Evolutionary conservation across 2,888 invertebrate species (phyloP), one percentile per base, ranked within the genome.

Genomic region (Leucozona laternaria): DNA sequence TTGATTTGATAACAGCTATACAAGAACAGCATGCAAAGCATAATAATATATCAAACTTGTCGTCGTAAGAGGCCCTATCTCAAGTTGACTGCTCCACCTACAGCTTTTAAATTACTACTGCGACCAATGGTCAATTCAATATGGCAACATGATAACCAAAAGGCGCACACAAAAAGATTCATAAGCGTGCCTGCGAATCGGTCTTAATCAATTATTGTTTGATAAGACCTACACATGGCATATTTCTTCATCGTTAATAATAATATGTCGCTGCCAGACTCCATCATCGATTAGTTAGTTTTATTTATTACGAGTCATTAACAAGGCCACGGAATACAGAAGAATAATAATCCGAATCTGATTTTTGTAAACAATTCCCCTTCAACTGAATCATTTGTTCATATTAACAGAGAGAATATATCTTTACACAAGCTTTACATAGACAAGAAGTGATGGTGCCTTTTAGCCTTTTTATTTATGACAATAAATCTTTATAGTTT

Each of bases 171-270:
- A 60, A 20, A 64, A 71, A n/a, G n/a, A 72, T 55, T 57, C 45
- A 71, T 78, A 78, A 60, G 75, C 80, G 80, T 75, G 80, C 80
- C 80, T 62, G 8, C 15, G 40, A 34, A 25, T 60, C 40, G 37
- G 60, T 22, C 22, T 40, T 60, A 60, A 60, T 60, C 60, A 40
- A 40, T 37, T 40, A 40, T 37, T 40, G 22, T 60, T 40, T 60
- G 60, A 60, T 60, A 60, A 60, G 37, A 15, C 22, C 22, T 15
- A 4, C 8, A n/a, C n/a, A 37, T n/a, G 37, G 37, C 10, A 15
- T n/a, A n/a, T 37, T 20, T 40, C 37, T 60, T 40, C 60, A 40
- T 15, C 22, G 17, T 57, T 11, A 20, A 53, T 31, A n/a, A n/a
- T n/a, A n/a, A n/a, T n/a, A n/a, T 31, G 48, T n/a, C n/a, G 4